These are phyloP conservation scores for Polymixis flavicincta DNA, from an alignment of 2,888 invertebrate species.

Conservation along the genomic window DNA sequence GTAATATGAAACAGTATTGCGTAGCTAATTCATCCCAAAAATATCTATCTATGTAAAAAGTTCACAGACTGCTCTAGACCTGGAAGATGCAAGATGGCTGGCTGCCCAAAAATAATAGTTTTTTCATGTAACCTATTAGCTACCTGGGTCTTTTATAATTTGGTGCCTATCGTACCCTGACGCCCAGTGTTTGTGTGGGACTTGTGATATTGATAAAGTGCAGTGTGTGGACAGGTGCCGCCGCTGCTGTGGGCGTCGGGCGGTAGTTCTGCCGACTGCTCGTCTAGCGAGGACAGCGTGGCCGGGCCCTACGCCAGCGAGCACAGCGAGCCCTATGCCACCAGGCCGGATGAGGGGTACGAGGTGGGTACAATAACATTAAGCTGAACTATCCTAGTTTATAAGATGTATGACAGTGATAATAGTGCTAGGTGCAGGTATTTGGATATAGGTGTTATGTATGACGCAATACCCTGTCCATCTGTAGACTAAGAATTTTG, in stretches of 20 bases:
- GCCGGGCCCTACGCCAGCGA: slow-evolving; percentile 84
- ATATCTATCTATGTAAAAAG: too few relatives aligned
- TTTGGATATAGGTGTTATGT: not conserved
- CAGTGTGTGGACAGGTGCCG: slow-evolving; percentile 80
- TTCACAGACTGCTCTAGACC: not conserved
- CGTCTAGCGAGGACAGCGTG: slow-evolving; percentile 84
- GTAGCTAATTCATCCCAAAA: not conserved
- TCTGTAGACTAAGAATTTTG: not conserved
- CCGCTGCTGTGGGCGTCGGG: slow-evolving; percentile 81
- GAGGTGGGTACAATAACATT: slow-evolving; percentile 77
- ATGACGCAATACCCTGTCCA: not conserved
- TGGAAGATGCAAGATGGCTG: not conserved
- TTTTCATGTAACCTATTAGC: not conserved
- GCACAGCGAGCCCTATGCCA: slow-evolving; percentile 85
- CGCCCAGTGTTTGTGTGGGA: not conserved
- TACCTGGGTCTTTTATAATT: not conserved
- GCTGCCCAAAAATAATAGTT: not conserved
- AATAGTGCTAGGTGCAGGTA: not conserved
- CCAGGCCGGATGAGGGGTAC: slow-evolving; percentile 91
- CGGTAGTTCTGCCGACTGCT: slow-evolving; percentile 80
- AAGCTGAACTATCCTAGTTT: not conserved
- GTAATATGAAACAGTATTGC: not conserved
- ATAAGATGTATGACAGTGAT: too few relatives aligned
- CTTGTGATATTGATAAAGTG: slow-evolving; percentile 57
- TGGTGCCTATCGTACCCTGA: not conserved